Conservation (phyloP, 2,888 invertebrate species). For the Pheosia tremula region DNA sequence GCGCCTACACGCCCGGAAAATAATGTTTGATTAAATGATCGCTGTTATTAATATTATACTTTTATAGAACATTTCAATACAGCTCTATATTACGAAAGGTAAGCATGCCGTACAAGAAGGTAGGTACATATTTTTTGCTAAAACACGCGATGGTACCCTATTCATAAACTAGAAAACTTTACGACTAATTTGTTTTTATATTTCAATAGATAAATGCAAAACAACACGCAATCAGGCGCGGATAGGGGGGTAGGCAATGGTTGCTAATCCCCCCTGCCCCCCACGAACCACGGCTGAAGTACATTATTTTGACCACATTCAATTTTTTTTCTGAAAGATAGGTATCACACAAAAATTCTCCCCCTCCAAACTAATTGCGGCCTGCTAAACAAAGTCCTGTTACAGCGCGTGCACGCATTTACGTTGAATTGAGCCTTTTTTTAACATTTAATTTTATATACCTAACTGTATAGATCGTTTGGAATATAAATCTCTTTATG, state of each 20-base stretch:
- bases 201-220: background rate
- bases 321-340: too few species aligned
- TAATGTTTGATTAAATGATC: constrained; percentile 42
- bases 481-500: constrained; percentile 4
- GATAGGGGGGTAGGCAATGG: too few species aligned
- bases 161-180: background rate
- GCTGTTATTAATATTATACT: constrained; percentile 38
- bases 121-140: background rate
- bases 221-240: background rate
- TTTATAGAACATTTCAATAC: background rate
- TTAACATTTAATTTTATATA: background rate
- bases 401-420: too few species aligned
- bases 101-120: background rate
- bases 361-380: too few species aligned
- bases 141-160: background rate
- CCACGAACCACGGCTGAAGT: too few species aligned
- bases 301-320: too few species aligned
- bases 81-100: background rate
- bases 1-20: constrained; percentile 45
- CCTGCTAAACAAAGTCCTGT: too few species aligned
- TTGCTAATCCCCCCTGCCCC: too few species aligned
- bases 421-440: too few species aligned
- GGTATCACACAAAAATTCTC: too few species aligned
- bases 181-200: background rate
- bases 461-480: background rate